Evolutionary conservation across 1,140 invertebrate species (phyloP).

Genomic region (Pseudoatta argentina): DNA sequence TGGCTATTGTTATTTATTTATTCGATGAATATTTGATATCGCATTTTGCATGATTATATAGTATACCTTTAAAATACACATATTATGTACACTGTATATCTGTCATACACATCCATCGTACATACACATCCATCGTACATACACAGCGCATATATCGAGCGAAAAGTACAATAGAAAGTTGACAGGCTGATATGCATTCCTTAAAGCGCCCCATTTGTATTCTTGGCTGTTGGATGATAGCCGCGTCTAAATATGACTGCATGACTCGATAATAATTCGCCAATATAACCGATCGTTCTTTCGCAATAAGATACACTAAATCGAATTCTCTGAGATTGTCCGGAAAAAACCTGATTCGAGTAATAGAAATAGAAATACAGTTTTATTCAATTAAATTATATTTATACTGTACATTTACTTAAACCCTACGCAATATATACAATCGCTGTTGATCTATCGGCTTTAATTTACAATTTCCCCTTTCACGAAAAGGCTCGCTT

Average conservation of each 20-base stretch:
- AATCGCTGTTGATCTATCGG: not conserved
- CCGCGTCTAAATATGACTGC: not conserved
- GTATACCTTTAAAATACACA: not conserved
- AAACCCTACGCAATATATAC: constrained; percentile 31
- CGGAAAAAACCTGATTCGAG: not conserved
- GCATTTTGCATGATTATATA: not conserved
- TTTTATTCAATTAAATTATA: constrained; percentile 22
- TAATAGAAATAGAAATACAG: not conserved
- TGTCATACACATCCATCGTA: too few relatives aligned
- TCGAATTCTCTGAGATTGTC: not conserved
- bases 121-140: not conserved
- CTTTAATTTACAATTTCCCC: constrained; percentile 14
- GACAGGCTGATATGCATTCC: not conserved
- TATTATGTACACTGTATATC: not conserved
- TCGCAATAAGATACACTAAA: not conserved
- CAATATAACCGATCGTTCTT: not conserved
- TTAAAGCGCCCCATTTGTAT: constrained; percentile 5
- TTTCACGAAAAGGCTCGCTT: constrained; percentile 7
- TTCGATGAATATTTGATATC: not conserved
- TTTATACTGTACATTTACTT: not conserved
- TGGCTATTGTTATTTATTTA: not conserved
- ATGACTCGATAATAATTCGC: not conserved
- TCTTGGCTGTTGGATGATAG: not conserved
- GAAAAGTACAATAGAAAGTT: not conserved
- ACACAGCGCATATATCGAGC: not conserved